Evolutionary conservation across 2,888 invertebrate species (phyloP), one percentile per base, ranked within the genome.

Genomic region (Drosophila diplacantha): DNA sequence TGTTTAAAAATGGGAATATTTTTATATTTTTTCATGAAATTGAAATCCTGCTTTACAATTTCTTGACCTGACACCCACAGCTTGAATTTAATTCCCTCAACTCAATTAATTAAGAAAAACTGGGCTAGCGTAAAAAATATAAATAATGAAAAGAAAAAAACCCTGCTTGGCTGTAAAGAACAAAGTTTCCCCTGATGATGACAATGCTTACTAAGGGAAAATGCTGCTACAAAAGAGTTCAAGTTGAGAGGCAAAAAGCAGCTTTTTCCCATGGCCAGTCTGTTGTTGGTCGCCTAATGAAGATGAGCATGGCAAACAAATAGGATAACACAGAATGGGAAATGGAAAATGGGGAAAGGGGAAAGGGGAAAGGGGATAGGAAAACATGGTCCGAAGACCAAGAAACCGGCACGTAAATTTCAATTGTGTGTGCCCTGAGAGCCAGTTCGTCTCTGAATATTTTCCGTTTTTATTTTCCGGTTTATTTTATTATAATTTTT

Each of bases 401-500:
- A 67, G 67, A 67, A 67, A 63, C 59, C 57, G 58, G 77, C 72
- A 82, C 77, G 82, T 77, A 82, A 77, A 80, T 82, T 80, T 80
- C 77, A 74, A 78, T 82, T 80, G 80, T 76, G 64, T 70, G 76
- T 71, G 41, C 41, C 41, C 41, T 26, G 24, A 41, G 41, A 41
- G 41, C 61, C 58, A 63, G 64, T 73, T 68, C 67, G 57, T 55
- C 65, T 65, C 24, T 46, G 26, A 32, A 47, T 56, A 31, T 50
- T 51, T n/a, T 53, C 44, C n/a, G 34, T 20, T 24, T 18, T 47
- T 37, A 43, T 47, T 37, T 18, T 55, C 31, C 70, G 72, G 66
- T 73, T 73, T 83, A 78, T 83, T 72, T 83, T 81, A 83, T 77
- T 78, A 70, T 83, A 80, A 77, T 82, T 77, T 74, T 64, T 46